Percentiles rank a stretch among this genome's conserved stretches.
These are phyloP conservation scores for Chaetodon trifasciatus DNA, from an alignment of 2,797 vertebrate genomes.

Conservation along the genomic window DNA sequence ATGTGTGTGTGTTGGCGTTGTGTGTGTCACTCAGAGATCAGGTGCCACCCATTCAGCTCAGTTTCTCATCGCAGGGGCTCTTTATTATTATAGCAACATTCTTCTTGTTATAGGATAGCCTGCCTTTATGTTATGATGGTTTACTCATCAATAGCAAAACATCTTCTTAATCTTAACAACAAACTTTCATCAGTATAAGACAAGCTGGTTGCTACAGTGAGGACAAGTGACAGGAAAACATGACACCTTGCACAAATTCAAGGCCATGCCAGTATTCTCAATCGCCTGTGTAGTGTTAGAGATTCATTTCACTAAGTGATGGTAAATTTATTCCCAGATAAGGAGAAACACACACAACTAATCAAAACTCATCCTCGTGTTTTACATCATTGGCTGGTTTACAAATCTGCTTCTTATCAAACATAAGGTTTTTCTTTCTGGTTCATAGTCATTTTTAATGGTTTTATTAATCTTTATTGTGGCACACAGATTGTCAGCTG, in stretches of 20 bases:
- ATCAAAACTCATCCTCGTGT: no score
- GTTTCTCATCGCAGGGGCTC: no score
- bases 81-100: not conserved
- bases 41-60: no score
- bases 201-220: not conserved
- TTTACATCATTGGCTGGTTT: no score
- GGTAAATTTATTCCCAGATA: not conserved
- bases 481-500: no score
- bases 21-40: not conserved
- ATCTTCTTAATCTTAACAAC: not conserved
- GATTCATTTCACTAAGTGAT: not conserved
- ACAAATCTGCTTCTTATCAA: no score
- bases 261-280: no score
- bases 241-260: not conserved
- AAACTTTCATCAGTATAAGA: not conserved
- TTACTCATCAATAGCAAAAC: not conserved
- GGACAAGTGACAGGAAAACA: not conserved
- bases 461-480: no score
- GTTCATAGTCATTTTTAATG: no score
- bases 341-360: not conserved
- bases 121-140: no score
- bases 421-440: no score
- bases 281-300: not conserved
- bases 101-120: not conserved
- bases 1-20: not conserved